Evolutionary conservation across 2,888 invertebrate genomes (phyloP).

Genomic region (Azorinus chamasolen): DNA sequence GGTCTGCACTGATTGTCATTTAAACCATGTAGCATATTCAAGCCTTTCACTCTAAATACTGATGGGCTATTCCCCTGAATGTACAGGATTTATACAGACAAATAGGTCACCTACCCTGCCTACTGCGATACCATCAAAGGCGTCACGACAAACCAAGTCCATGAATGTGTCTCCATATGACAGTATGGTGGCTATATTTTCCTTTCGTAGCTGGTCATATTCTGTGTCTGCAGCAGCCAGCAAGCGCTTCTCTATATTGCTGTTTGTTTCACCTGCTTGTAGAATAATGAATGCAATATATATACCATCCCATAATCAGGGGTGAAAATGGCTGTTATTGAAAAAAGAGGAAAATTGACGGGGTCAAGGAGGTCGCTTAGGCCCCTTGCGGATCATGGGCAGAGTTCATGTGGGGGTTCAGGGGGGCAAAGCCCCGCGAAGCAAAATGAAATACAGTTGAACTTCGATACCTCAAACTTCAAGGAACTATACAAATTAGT

Average conservation of each 20-base stretch:
- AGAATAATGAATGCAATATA: neutral
- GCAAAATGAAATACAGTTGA: too few relatives aligned
- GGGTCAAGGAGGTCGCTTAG: too few relatives aligned
- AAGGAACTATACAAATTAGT: too few relatives aligned
- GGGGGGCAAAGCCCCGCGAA: too few relatives aligned
- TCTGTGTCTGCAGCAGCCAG: constrained; percentile 79
- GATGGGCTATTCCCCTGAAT: too few relatives aligned
- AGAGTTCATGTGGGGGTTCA: too few relatives aligned
- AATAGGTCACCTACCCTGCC: constrained; percentile 88
- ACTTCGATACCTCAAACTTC: too few relatives aligned
- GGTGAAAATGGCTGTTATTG: neutral
- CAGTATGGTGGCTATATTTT: constrained; percentile 90
- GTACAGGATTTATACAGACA: too few relatives aligned
- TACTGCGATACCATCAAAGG: constrained; percentile 95
- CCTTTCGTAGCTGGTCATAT: constrained; percentile 83
- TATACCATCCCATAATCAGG: neutral
- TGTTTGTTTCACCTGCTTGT: constrained; percentile 45
- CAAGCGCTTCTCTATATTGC: constrained; percentile 60
- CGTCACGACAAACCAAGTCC: constrained; percentile 94
- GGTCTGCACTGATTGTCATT: too few relatives aligned
- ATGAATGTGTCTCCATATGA: constrained; percentile 94
- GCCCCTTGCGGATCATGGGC: too few relatives aligned
- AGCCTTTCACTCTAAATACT: too few relatives aligned
- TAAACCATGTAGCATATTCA: too few relatives aligned
- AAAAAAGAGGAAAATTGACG: neutral